Conservation (phyloP, 2,113 vertebrate genomes). For the Elachura formosa region DNA sequence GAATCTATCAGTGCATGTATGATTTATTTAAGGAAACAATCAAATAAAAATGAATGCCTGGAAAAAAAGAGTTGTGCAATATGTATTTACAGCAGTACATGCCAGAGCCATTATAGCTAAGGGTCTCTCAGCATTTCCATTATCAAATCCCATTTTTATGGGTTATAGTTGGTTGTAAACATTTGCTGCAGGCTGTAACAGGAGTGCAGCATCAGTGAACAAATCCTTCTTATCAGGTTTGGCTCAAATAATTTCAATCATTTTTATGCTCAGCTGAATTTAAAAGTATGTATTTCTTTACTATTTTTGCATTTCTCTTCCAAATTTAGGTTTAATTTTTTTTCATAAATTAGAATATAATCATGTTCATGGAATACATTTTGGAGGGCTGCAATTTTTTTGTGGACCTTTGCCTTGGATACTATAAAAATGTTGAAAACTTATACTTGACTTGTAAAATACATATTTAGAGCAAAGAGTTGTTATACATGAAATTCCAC, state of each 20-base stretch:
- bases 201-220: constrained; percentile 39
- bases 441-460: not conserved
- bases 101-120: not conserved
- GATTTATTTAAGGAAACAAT: constrained; percentile 22
- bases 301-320: not conserved
- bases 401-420: not conserved
- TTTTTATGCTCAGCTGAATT: constrained; percentile 6
- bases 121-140: constrained; percentile 22
- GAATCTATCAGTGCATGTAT: not conserved
- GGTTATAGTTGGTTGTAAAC: constrained; percentile 45
- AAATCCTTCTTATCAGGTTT: constrained; percentile 34
- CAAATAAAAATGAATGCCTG: not conserved
- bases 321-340: not conserved
- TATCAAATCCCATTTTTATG: constrained; percentile 49
- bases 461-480: not conserved
- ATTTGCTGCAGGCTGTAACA: constrained; percentile 22
- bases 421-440: not conserved
- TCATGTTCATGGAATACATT: not conserved
- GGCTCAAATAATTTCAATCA: not conserved
- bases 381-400: not conserved
- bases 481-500: not conserved
- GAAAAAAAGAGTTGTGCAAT: not conserved
- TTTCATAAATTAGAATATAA: not conserved
- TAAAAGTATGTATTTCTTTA: not conserved
- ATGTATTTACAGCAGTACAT: constrained; percentile 15